These are phyloP conservation scores for Python bivittatus DNA, from an alignment of 2,113 vertebrate genomes.

Conservation along the genomic window DNA sequence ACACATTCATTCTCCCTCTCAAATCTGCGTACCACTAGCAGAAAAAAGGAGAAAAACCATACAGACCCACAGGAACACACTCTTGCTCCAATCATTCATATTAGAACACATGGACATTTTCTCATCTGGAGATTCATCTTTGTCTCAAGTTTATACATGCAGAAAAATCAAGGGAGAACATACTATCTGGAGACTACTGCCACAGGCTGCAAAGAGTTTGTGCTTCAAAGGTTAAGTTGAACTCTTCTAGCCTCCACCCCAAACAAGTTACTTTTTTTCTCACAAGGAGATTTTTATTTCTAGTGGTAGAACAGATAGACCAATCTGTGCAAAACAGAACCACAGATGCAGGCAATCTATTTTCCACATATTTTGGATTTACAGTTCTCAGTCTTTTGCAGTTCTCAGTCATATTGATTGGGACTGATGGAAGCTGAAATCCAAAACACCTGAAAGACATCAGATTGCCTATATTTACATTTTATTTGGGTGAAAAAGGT, in stretches of 20 bases:
- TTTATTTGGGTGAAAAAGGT: background rate
- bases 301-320: background rate
- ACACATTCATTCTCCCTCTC: background rate
- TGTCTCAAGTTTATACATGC: background rate
- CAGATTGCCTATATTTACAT: background rate
- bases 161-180: background rate
- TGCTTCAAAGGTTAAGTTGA: background rate
- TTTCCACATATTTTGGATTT: too few species aligned
- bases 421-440: background rate
- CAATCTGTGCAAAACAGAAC: background rate
- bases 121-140: background rate
- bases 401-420: too few species aligned
- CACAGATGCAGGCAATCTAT: background rate
- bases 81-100: background rate
- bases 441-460: background rate
- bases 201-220: background rate
- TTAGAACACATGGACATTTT: background rate
- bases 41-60: background rate
- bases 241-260: background rate
- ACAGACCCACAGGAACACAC: background rate
- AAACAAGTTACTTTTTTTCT: background rate
- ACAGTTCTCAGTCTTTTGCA: background rate
- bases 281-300: background rate
- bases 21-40: background rate
- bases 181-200: background rate